Evolutionary conservation across 1,140 invertebrate species (phyloP).

Genomic region (Macrotrachela quadricornifera): DNA sequence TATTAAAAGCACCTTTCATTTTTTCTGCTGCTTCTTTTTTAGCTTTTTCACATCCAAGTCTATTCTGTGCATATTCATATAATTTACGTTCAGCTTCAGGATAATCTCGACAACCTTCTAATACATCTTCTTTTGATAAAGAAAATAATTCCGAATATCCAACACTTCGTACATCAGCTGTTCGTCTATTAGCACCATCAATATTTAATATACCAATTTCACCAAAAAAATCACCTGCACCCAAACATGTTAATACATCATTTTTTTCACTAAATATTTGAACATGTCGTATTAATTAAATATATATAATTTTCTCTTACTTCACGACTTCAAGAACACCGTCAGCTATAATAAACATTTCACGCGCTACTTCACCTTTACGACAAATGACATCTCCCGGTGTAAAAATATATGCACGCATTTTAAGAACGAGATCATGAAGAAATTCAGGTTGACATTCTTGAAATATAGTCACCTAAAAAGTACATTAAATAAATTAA

Average conservation of each 20-base stretch:
- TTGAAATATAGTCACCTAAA: slow-evolving; percentile 62
- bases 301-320: slow-evolving; percentile 17
- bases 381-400: slow-evolving; percentile 84
- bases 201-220: slow-evolving; percentile 89
- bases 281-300: slow-evolving; percentile 2
- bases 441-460: slow-evolving; percentile 90
- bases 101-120: slow-evolving; percentile 82
- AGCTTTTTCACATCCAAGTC: too few species aligned
- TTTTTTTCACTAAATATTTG: slow-evolving; percentile 52
- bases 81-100: slow-evolving; percentile 53
- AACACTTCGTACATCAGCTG: slow-evolving; percentile 78
- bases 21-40: too few species aligned
- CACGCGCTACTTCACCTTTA: slow-evolving; percentile 73
- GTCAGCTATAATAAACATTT: slow-evolving; percentile 95
- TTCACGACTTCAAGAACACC: slow-evolving; percentile 69
- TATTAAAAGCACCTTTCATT: too few species aligned
- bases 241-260: slow-evolving; percentile 76
- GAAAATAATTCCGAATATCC: slow-evolving; percentile 87
- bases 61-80: too few species aligned
- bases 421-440: slow-evolving; percentile 82
- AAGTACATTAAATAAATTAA: slow-evolving; percentile 6
- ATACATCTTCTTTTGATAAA: slow-evolving; percentile 72
- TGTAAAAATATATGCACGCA: slow-evolving; percentile 91
- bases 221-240: slow-evolving; percentile 87
- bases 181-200: slow-evolving; percentile 60